Evolutionary conservation across 1,140 invertebrate genomes (phyloP).

Genomic region (Venturia canescens): DNA sequence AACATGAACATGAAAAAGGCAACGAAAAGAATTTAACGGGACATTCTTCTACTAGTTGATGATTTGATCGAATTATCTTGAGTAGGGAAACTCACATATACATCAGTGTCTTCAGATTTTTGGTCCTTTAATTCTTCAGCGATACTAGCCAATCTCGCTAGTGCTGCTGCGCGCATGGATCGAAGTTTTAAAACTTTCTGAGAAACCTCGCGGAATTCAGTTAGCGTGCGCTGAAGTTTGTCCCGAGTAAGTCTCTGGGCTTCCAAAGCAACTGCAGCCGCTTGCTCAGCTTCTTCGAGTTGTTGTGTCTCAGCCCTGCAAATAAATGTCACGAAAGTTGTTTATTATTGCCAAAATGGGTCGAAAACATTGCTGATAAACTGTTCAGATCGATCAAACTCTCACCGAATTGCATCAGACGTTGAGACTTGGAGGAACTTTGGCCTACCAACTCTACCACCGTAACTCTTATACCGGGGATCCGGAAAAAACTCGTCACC

Average conservation of each 20-base stretch:
- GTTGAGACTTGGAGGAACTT: slow-evolving; percentile 82
- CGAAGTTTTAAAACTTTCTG: slow-evolving; percentile 53
- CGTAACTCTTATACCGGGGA: slow-evolving; percentile 84
- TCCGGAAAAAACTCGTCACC: slow-evolving; percentile 81
- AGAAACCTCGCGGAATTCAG: slow-evolving; percentile 58
- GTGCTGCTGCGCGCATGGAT: slow-evolving; percentile 55
- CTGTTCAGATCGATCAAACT: slow-evolving; percentile 6
- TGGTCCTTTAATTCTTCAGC: slow-evolving; percentile 57
- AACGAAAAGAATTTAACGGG: not conserved
- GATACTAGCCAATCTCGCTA: slow-evolving; percentile 73
- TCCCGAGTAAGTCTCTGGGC: slow-evolving; percentile 52
- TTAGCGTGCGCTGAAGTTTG: slow-evolving; percentile 56
- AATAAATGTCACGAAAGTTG: slow-evolving; percentile 48
- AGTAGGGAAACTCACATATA: slow-evolving; percentile 71
- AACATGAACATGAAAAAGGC: slow-evolving; percentile 26
- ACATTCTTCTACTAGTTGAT: too few relatives aligned
- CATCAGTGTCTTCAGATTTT: slow-evolving; percentile 50
- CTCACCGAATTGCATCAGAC: slow-evolving; percentile 78
- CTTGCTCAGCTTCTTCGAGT: slow-evolving; percentile 52
- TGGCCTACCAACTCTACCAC: slow-evolving; percentile 69
- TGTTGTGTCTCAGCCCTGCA: slow-evolving; percentile 65
- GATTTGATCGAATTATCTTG: slow-evolving; percentile 50
- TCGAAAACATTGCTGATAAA: not conserved
- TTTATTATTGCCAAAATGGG: not conserved
- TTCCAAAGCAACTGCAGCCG: slow-evolving; percentile 42